Evolutionary conservation across 2,797 vertebrate genomes (phyloP).

Genomic region (Lycodopsis pacificus): DNA sequence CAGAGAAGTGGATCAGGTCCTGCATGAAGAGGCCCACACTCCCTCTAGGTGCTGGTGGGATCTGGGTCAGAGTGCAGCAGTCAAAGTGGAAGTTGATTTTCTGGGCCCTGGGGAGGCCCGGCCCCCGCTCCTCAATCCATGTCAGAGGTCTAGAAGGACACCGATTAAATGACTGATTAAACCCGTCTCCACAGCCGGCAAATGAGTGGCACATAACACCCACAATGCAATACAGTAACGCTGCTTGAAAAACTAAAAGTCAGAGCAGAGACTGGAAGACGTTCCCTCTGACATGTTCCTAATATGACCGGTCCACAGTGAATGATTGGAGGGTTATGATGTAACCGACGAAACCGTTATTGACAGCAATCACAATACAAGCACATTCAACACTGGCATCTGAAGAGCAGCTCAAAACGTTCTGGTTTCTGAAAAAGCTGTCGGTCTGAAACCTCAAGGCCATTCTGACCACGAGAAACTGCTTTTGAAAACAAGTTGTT

Average conservation of each 20-base stretch:
- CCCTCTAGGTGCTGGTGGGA: conserved; percentile 83
- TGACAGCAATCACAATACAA: neutral
- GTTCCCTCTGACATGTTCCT: neutral
- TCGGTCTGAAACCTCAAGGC: neutral
- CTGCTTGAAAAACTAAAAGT: too few species aligned
- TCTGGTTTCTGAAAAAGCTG: neutral
- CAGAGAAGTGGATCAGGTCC: conserved; percentile 90
- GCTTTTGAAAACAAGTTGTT: neutral
- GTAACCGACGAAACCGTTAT: neutral
- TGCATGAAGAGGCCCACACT: conserved; percentile 93
- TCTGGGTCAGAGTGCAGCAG: conserved; percentile 83
- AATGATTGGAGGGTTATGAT: neutral
- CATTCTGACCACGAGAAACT: neutral
- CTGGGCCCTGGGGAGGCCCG: conserved; percentile 87
- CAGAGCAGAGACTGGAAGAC: neutral
- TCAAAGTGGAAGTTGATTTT: conserved; percentile 90
- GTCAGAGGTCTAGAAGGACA: conserved; percentile 84
- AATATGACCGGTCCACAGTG: neutral
- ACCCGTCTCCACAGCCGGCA: neutral
- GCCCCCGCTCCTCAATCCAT: conserved; percentile 93
- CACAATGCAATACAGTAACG: too few species aligned
- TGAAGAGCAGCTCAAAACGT: neutral
- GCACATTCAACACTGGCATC: neutral
- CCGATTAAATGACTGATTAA: neutral
- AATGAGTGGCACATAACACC: too few species aligned